Evolutionary conservation across 2,113 vertebrate species (phyloP).

Genomic region (Mesitornis unicolor): DNA sequence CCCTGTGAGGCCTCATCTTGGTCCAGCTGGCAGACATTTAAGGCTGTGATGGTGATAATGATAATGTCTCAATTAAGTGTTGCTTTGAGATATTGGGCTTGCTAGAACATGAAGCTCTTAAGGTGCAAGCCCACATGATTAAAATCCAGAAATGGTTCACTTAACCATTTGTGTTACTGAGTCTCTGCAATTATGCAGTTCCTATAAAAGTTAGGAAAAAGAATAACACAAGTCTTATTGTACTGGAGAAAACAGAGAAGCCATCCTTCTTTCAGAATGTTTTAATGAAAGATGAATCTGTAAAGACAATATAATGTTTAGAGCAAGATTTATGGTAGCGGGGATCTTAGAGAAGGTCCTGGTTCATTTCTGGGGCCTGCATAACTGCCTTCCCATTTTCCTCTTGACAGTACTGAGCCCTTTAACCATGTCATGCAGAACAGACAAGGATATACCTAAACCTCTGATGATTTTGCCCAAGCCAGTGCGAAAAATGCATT

Average conservation of each 20-base stretch:
- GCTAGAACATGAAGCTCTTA: background rate
- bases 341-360: background rate
- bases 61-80: background rate
- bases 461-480: background rate
- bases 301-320: background rate
- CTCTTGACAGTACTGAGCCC: background rate
- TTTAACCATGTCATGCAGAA: background rate
- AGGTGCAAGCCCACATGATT: background rate
- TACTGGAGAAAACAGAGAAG: background rate
- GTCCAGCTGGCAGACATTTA: background rate
- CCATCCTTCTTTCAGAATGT: background rate
- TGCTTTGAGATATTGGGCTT: background rate
- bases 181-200: background rate
- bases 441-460: background rate
- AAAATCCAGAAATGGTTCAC: background rate
- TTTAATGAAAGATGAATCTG: background rate
- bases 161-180: background rate
- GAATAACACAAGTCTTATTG: fast-evolving
- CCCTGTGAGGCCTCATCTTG: background rate
- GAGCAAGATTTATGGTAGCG: background rate
- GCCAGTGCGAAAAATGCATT: background rate
- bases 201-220: background rate
- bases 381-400: background rate
- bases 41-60: background rate
- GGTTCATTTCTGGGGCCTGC: background rate